Evolutionary conservation across 1,140 invertebrate species (phyloP).

Genomic region (Chelonus insularis): DNA sequence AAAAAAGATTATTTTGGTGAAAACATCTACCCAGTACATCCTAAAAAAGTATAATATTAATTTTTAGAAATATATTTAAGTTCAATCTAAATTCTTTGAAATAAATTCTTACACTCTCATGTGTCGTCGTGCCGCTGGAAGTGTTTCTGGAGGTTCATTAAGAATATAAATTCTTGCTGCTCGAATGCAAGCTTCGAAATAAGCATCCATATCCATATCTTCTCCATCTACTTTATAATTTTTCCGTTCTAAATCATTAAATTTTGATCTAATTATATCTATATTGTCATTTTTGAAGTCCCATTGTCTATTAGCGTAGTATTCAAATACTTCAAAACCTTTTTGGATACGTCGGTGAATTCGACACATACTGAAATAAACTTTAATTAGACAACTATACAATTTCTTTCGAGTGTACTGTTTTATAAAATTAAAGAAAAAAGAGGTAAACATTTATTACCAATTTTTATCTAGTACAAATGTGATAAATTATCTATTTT

Average conservation of each 20-base stretch:
- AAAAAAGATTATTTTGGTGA: neutral
- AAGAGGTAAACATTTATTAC: too few relatives aligned
- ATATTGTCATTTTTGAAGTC: conserved; percentile 73
- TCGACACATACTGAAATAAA: conserved; percentile 52
- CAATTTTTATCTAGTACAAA: too few relatives aligned
- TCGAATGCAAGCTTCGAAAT: conserved; percentile 74
- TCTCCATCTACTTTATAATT: conserved; percentile 73
- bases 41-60: conserved; percentile 17
- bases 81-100: neutral
- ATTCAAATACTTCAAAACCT: conserved; percentile 83
- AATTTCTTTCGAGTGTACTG: too few relatives aligned
- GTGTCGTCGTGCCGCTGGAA: conserved; percentile 78
- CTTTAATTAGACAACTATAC: too few relatives aligned
- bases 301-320: conserved; percentile 85
- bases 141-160: conserved; percentile 80
- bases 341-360: conserved; percentile 78
- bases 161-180: conserved; percentile 76
- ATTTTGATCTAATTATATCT: conserved; percentile 56
- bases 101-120: conserved; percentile 70
- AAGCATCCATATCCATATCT: conserved; percentile 71
- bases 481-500: too few relatives aligned
- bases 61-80: neutral
- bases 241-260: conserved; percentile 68
- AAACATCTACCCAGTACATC: neutral
- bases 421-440: too few relatives aligned